phyloP scores from a whole-genome alignment of 1,140 invertebrate genomes.

The Pygmarrhopalites habei region DNA sequence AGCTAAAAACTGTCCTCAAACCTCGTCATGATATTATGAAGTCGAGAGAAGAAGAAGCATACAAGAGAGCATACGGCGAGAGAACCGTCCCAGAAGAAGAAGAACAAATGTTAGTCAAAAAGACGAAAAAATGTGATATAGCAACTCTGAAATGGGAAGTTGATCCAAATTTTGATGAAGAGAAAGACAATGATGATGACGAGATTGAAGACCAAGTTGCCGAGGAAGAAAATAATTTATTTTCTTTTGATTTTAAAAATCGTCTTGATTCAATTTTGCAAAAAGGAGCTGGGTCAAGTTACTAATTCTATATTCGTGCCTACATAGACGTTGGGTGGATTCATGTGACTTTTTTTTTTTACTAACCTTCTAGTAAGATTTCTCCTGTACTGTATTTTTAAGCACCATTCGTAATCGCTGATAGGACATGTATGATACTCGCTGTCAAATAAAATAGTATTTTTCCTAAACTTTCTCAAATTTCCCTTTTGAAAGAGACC shows the following conservation, averaged over 20 bases:
- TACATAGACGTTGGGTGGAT: not conserved
- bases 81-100: not conserved
- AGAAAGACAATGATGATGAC: not conserved
- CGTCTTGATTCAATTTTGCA: not conserved
- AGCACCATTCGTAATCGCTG: too few species aligned
- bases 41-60: not conserved
- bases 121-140: not conserved
- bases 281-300: too few species aligned
- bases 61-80: not conserved
- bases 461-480: too few species aligned
- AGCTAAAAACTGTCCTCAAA: conserved; percentile 4
- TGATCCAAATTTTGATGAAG: not conserved
- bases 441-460: too few species aligned
- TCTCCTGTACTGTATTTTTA: not conserved
- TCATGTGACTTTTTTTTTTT: not conserved
- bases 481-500: too few species aligned
- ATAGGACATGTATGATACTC: too few species aligned
- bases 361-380: not conserved
- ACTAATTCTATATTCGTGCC: too few species aligned
- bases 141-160: not conserved
- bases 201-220: not conserved
- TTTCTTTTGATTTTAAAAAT: not conserved
- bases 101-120: not conserved
- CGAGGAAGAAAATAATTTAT: not conserved
- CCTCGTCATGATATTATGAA: not conserved